These are phyloP conservation scores for Agrochola circellaris DNA, from an alignment of 2,888 invertebrate genomes.

Conservation along the genomic window DNA sequence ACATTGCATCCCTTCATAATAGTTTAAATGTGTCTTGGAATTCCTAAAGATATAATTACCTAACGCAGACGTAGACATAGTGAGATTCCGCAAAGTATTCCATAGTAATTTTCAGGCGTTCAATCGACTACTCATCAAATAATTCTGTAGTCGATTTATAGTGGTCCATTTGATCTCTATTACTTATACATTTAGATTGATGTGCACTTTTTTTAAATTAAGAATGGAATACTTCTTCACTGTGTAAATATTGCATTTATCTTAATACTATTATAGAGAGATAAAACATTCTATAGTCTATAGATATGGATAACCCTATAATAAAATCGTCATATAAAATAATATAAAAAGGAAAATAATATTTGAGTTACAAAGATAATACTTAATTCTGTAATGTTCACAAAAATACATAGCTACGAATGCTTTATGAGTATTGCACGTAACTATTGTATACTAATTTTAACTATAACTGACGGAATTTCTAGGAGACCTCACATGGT, in stretches of 20 bases:
- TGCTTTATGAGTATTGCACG: slow-evolving; percentile 45
- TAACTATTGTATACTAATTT: slow-evolving; percentile 31
- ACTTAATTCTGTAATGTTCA: slow-evolving; percentile 68
- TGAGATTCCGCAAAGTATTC: slow-evolving; percentile 57
- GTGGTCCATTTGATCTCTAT: background rate
- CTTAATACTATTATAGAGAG: slow-evolving; percentile 70
- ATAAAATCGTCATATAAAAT: slow-evolving; percentile 66
- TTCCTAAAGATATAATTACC: background rate
- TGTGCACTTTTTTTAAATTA: slow-evolving; percentile 26
- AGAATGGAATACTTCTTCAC: slow-evolving; percentile 57
- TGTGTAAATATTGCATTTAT: slow-evolving; percentile 65
- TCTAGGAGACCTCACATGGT: slow-evolving; percentile 22
- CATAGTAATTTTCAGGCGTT: slow-evolving; percentile 20
- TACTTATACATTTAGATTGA: slow-evolving; percentile 7
- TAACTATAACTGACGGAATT: slow-evolving; percentile 40
- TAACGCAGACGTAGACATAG: slow-evolving; percentile 30
- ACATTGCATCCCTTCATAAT: background rate
- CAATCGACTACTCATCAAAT: slow-evolving; percentile 18
- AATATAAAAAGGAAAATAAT: slow-evolving; percentile 66
- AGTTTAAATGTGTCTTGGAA: background rate
- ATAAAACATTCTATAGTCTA: slow-evolving; percentile 66
- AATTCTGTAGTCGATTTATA: slow-evolving; percentile 10
- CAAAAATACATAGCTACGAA: slow-evolving; percentile 60
- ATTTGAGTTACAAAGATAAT: slow-evolving; percentile 71
- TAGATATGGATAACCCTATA: slow-evolving; percentile 67